Conservation (phyloP, 1,140 invertebrate genomes). For the Gonioctena quinquepunctata region DNA sequence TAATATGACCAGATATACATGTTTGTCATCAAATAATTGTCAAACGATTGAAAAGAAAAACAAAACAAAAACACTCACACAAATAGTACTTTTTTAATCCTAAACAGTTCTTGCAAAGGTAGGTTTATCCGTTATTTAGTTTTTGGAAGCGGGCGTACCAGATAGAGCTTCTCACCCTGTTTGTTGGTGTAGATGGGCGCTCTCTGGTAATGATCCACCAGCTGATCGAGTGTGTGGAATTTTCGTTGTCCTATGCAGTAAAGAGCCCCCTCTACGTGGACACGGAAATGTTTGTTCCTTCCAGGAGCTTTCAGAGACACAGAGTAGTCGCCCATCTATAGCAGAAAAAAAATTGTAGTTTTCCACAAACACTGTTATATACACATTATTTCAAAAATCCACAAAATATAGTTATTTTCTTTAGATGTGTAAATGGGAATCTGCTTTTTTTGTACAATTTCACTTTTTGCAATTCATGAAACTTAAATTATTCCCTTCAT, state of each 20-base stretch:
- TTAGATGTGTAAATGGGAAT: no score
- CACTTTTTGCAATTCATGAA: no score
- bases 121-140: slow-evolving; percentile 49
- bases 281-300: slow-evolving; percentile 98
- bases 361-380: no score
- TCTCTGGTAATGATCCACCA: slow-evolving; percentile 98
- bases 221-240: slow-evolving; percentile 93
- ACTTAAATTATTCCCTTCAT: no score
- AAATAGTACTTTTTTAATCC: slow-evolving; percentile 14
- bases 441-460: no score
- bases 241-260: slow-evolving; percentile 98
- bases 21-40: background rate
- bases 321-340: slow-evolving; percentile 95
- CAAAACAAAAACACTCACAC: slow-evolving; percentile 30
- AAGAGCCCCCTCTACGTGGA: slow-evolving; percentile 91
- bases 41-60: background rate
- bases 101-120: slow-evolving; percentile 2
- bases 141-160: slow-evolving; percentile 84
- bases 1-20: slow-evolving; percentile 33
- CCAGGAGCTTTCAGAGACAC: slow-evolving; percentile 97
- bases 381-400: no score
- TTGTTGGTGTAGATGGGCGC: slow-evolving; percentile 98
- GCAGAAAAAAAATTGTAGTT: no score
- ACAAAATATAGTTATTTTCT: no score
- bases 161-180: slow-evolving; percentile 90